Base-by-base conservation (phyloP, 2,888 invertebrate species). In the Tetragonula carbonaria region DNA sequence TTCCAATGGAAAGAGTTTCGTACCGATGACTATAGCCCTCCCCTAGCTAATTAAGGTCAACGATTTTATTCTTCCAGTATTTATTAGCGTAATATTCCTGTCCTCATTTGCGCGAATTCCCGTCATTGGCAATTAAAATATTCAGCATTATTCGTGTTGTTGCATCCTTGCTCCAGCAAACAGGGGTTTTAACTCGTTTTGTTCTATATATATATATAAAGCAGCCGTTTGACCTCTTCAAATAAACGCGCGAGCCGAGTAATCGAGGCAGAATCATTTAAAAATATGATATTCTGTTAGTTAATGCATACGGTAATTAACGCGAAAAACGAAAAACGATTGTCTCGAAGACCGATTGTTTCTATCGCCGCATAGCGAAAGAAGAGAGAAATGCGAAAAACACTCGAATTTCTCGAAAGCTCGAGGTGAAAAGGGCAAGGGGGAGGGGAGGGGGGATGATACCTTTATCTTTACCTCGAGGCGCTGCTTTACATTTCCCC, bases 51-150 rank as follows among this genome's bases (percentile, higher is more conserved):
- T 75, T 75, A 67, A 75, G 57, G 57, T 68, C 57, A 68, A 38
- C 75, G 68, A 75, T 75, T 75, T 75, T 68, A 59, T 50, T 53
- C 16, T 57, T 55, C 55, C 55, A 21, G 28, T 50, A 57, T 71
- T 75, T 57, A 57, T 68, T 57, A 45, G 75, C 67, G 65, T 57
- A 57, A 68, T 68, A 59, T 53, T 18, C 11, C 57, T 28, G 23
- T 57, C 28, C 38, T 33, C 38, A 14, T 67, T 50, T 21, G 38
- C 28, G 4, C 13, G 16, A 28, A n/a, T 21, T n/a, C 21, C n/a
- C n/a, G 70, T 55, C 55, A 70, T 55, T 71, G 57, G n/a, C 38
- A 57, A 57, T 71, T 71, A 71, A 71, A 71, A 71, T 57, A 71
- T 71, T 38, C 71, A 53, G 38, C 38, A n/a, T 28, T 71, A 62